These are phyloP conservation scores for Hemiscyllium ocellatum DNA, from an alignment of 2,113 vertebrate genomes.

Conservation along the genomic window DNA sequence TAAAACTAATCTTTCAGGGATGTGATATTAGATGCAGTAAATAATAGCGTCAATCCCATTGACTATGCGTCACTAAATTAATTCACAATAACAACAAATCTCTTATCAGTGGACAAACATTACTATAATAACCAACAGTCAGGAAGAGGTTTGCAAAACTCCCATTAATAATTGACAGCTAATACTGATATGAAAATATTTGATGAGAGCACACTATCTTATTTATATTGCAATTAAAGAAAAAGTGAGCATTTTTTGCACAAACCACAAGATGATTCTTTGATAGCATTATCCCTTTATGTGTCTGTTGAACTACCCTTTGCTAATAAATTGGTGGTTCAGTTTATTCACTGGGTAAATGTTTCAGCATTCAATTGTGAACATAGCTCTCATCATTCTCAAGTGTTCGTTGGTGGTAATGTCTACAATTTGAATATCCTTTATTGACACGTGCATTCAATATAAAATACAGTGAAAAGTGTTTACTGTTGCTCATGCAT, in stretches of 20 bases:
- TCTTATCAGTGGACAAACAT: not conserved
- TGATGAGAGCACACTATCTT: not conserved
- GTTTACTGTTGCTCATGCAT: no score
- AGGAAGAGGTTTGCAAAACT: not conserved
- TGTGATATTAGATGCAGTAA: not conserved
- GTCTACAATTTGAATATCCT: no score
- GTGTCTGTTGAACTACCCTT: no score
- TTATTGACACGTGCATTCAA: no score
- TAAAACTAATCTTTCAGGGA: not conserved
- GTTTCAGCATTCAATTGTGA: not conserved
- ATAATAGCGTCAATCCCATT: not conserved
- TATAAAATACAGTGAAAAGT: no score
- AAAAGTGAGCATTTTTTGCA: not conserved
- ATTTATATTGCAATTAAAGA: conserved; percentile 3
- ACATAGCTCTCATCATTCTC: not conserved
- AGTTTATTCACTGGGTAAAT: not conserved
- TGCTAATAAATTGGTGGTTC: not conserved
- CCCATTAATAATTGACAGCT: not conserved
- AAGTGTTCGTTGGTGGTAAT: not conserved
- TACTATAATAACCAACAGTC: not conserved
- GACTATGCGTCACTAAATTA: not conserved
- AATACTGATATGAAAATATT: not conserved
- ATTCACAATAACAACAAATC: not conserved
- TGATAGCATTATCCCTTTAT: not conserved
- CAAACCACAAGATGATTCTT: not conserved